These are phyloP conservation scores for Anoplius nigerrimus DNA, from an alignment of 2,888 invertebrate genomes.

Conservation along the genomic window DNA sequence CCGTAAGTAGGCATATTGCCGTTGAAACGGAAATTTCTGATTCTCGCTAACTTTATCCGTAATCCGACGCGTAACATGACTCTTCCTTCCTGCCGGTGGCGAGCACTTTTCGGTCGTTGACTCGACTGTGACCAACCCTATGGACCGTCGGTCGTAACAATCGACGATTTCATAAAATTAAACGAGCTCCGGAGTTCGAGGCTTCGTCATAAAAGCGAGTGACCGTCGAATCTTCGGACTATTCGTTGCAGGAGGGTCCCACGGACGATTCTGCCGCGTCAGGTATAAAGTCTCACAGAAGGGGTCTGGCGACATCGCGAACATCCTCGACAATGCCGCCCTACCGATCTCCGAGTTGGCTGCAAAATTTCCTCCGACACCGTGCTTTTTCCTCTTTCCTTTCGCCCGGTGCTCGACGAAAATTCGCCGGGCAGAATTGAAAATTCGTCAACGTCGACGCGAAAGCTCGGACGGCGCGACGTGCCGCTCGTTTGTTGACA, in stretches of 20 bases:
- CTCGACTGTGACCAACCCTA: background rate
- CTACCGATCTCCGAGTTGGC: background rate
- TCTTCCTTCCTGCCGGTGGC: too few species aligned
- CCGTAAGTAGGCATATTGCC: too few species aligned
- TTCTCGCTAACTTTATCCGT: too few species aligned
- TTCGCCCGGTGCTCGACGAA: background rate
- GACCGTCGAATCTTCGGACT: background rate
- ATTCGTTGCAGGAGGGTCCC: constrained; percentile 1
- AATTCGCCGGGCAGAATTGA: too few species aligned
- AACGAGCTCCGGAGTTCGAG: constrained; percentile 38
- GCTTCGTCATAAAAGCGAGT: constrained; percentile 42
- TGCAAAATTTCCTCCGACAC: too few species aligned
- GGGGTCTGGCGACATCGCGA: background rate
- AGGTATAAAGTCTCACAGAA: constrained; percentile 21
- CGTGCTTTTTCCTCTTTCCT: background rate
- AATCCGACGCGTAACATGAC: too few species aligned
- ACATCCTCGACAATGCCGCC: background rate
- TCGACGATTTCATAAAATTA: constrained; percentile 53
- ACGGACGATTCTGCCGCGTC: constrained; percentile 37
- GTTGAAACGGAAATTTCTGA: too few species aligned
- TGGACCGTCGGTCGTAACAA: constrained; percentile 31
- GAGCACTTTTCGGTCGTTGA: too few species aligned
- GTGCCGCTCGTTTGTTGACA: too few species aligned
- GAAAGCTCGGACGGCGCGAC: too few species aligned
- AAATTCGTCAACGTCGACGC: too few species aligned